Evolutionary conservation across 2,113 vertebrate genomes (phyloP), one percentile per base, ranked within the genome.

Genomic region (Anoplopoma fimbria): DNA sequence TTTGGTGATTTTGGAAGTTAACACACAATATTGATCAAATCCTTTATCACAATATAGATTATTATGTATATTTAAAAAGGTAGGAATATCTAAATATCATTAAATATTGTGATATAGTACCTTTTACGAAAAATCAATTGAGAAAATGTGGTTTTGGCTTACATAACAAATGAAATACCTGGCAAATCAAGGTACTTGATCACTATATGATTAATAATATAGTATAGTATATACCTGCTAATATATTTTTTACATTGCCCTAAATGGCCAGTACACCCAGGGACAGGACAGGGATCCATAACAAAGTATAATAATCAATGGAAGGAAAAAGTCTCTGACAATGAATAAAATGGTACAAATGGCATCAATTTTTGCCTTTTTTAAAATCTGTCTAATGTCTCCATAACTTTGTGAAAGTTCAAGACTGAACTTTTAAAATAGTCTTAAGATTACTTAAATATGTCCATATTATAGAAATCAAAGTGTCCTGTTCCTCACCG

Each of bases 401-500:
- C 29, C 6, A 34, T 49, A 51, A 69, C 12, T n/a, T 42, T 2
- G 33, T 61, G 12, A 21, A 27, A 9, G 14, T 27, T 29, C 9
- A 19, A 31, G 29, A 47, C 7, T 15, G 31, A 45, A 53, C 33
- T 40, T n/a, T 38, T 65, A 14, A 8, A 40, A 2, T 55, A 31
- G 10, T 36, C 45, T 36, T 25, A n/a, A 29, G 17, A 49, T 25
- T 17, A 21, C 2, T 61, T 61, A 49, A 67, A 42, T 67, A 65
- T 23, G 6, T 55, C 23, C 1, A 33, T 13, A 15, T 47, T 14
- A 34, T 38, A 34, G 12, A 33, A 58, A 38, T 21, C 6, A 31
- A 13, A 57, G 27, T 14, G 8, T n/a, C 14, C 15, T n/a, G 17
- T 49, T n/a, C 17, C 94, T 89, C 79, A 99, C 98, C 98, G 92